Evolutionary conservation across 2,113 vertebrate species (phyloP), one percentile per base, ranked within the genome.

Genomic region (Catagonus wagneri): DNA sequence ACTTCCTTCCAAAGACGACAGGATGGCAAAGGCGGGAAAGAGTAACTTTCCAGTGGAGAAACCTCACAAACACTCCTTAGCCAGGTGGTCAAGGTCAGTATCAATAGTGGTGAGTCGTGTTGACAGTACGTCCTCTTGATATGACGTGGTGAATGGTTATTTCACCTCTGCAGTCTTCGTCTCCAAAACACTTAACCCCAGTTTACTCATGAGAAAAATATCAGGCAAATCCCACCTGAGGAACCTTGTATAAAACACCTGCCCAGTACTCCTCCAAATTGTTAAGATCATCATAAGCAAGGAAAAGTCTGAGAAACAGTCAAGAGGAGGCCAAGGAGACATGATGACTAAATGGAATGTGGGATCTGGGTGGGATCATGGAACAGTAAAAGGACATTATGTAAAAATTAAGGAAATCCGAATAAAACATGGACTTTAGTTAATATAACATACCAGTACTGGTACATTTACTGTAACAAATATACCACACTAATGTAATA

Each of bases 331-430:
- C 17, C 79, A 86, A 66, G 9, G 54, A 97, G 25, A 90, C 34
- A 88, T 27, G 20, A 80, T 14, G 22, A 54, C 13, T 34, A 83
- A 95, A 94, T 83, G 34, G 69, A 83, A 68, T 11, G 3, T 69
- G 20, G 60, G 17, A 34, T 71, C 44, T 44, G 44, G 44, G 44
- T 4, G 44, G 44, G 44, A 44, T 44, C 66, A 32, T 83, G 15
- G 27, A 90, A 36, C 7, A 65, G 4, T 36, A 44, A 71, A 93
- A 74, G 27, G 10, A 34, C 3, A 34, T 69, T 71, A 89, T 16
- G 52, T 74, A 86, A 91, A 93, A 92, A 89, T 61, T 79, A 90
- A 88, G 27, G 19, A 92, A 78, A 92, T 44, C 78, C 2, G 1
- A 90, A 95, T 85, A 39, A 93, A 85, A 11, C 19, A 56, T 52